A percentile compares a stretch with the other conserved stretches of the same genome.
Evolutionary conservation across 2,113 vertebrate species (phyloP).

Genomic region (Protobothrops mucrosquamatus): DNA sequence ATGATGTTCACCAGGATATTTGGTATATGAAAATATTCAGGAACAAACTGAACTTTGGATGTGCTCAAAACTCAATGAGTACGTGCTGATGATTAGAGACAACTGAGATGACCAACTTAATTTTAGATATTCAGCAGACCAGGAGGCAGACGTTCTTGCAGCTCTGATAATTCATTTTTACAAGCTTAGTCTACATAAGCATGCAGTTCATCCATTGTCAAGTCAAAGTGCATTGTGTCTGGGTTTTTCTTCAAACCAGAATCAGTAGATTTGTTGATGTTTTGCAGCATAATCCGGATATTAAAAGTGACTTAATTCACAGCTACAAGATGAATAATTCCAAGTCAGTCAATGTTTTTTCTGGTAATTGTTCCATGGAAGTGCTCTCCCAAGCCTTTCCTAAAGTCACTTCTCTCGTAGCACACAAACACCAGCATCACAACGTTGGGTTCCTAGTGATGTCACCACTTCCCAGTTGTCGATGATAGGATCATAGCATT

Average conservation of each 20-base stretch:
- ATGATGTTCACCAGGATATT: neutral
- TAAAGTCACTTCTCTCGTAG: constrained; percentile 89
- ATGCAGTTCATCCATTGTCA: constrained; percentile 35
- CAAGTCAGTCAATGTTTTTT: constrained; percentile 56
- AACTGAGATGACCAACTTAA: constrained; percentile 29
- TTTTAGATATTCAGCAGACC: constrained; percentile 21
- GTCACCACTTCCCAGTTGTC: constrained; percentile 98
- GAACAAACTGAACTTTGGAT: constrained; percentile 44
- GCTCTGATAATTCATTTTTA: constrained; percentile 36
- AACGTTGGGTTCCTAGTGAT: constrained; percentile 97
- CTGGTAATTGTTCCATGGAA: constrained; percentile 28
- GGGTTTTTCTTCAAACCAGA: neutral
- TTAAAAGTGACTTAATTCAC: constrained; percentile 57
- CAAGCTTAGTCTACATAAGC: constrained; percentile 31
- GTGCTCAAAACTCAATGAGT: constrained; percentile 1
- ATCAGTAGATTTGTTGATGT: constrained; percentile 46
- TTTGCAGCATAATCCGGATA: constrained; percentile 61
- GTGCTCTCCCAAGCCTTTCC: neutral
- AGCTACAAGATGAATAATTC: constrained; percentile 60
- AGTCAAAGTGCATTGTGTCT: constrained; percentile 19
- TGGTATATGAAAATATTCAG: constrained; percentile 51
- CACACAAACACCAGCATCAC: constrained; percentile 95
- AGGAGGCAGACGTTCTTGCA: constrained; percentile 40
- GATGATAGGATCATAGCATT: constrained; percentile 97
- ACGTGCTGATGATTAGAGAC: constrained; percentile 12